These are phyloP conservation scores for Chironomus tepperi DNA, from an alignment of 1,140 invertebrate genomes.

Conservation along the genomic window DNA sequence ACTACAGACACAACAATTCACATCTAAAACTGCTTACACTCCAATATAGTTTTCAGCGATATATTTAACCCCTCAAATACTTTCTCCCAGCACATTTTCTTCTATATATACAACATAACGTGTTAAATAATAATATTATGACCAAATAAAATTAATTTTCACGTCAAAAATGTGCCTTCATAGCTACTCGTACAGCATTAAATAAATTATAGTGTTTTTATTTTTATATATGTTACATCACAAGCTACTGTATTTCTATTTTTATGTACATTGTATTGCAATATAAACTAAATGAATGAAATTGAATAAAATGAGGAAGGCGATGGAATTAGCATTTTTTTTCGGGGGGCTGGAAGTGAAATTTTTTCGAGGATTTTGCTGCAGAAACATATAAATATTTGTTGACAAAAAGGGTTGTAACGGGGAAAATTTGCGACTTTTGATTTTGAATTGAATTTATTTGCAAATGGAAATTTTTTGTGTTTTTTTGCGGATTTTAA, in stretches of 20 bases:
- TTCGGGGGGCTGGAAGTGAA: neutral
- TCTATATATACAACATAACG: neutral
- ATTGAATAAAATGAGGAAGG: neutral
- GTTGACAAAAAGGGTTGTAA: no score
- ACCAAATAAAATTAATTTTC: slow-evolving; percentile 23
- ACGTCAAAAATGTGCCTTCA: slow-evolving; percentile 14
- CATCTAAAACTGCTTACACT: neutral
- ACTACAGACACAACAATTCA: no score
- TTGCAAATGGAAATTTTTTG: no score
- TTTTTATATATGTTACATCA: no score
- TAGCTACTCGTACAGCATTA: neutral
- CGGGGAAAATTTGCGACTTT: no score
- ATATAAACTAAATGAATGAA: neutral
- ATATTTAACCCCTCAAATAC: no score
- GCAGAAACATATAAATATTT: no score
- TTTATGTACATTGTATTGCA: neutral
- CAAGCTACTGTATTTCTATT: neutral
- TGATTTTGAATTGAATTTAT: no score
- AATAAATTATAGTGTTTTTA: neutral
- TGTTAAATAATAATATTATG: slow-evolving; percentile 21
- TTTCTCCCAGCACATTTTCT: no score
- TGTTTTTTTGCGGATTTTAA: no score
- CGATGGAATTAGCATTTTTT: neutral
- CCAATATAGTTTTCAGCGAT: neutral
- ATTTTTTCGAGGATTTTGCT: no score